These are phyloP conservation scores for Lamellibrachia satsuma DNA, from an alignment of 2,888 invertebrate genomes.

Conservation along the genomic window DNA sequence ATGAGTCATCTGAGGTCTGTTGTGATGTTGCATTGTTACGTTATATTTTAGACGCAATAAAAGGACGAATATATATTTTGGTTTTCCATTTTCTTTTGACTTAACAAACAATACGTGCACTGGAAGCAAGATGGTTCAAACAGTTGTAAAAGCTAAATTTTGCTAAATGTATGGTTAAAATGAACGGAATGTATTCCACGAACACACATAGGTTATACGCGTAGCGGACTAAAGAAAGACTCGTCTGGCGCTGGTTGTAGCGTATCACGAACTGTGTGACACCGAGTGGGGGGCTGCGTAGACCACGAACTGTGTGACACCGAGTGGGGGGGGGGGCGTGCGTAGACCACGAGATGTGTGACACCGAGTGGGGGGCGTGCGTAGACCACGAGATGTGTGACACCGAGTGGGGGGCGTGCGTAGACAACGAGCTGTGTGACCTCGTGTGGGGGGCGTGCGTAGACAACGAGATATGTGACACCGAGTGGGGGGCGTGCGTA, in stretches of 20 bases:
- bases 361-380: no score
- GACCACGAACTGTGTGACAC: no score
- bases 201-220: not conserved
- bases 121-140: not conserved
- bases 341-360: no score
- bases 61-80: not conserved
- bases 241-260: not conserved
- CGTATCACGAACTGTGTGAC: not conserved
- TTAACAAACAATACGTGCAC: not conserved
- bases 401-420: no score
- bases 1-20: no score
- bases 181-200: not conserved
- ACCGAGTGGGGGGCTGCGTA: not conserved
- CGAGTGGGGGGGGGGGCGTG: no score
- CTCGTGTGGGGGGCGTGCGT: no score
- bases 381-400: no score
- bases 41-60: not conserved
- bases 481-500: no score
- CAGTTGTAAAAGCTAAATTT: not conserved
- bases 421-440: no score
- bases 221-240: not conserved
- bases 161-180: not conserved
- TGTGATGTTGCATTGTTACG: no score
- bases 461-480: no score
- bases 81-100: not conserved